Conservation (phyloP, 2,888 invertebrate genomes). For the Nemotelus nigrinus region DNA sequence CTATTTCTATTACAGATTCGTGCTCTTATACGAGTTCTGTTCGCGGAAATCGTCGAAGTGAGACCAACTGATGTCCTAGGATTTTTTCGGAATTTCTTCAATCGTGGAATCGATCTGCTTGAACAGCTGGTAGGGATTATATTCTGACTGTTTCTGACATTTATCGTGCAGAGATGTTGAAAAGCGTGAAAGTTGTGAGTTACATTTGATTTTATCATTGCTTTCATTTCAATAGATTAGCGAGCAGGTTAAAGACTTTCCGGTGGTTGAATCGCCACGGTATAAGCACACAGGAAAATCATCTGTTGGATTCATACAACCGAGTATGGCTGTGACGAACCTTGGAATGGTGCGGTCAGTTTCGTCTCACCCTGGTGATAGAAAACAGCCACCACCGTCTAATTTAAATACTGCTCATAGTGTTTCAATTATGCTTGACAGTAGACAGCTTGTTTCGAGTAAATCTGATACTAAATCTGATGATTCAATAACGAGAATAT, state of each 20-base stretch:
- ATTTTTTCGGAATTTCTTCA: constrained; percentile 29
- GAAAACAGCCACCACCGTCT: no score
- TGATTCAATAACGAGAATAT: no score
- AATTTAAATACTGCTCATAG: no score
- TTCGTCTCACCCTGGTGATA: no score
- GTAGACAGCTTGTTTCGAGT: no score
- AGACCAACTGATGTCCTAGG: not conserved
- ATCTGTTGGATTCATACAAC: not conserved
- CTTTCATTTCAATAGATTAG: constrained; percentile 1
- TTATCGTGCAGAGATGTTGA: no score
- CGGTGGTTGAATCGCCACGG: not conserved
- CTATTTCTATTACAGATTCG: constrained; percentile 7
- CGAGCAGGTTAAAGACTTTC: constrained; percentile 14
- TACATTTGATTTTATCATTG: no score
- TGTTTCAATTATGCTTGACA: no score
- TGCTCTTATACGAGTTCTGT: constrained; percentile 15
- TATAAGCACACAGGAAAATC: not conserved
- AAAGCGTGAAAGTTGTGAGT: no score
- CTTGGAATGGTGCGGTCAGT: not conserved
- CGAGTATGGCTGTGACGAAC: not conserved
- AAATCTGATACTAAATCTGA: no score
- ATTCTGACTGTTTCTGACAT: not conserved
- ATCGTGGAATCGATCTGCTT: constrained; percentile 4
- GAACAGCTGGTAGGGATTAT: not conserved
- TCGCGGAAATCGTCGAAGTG: constrained; percentile 8